Conservation (phyloP, 1,140 invertebrate species). For the Apis dorsata region DNA sequence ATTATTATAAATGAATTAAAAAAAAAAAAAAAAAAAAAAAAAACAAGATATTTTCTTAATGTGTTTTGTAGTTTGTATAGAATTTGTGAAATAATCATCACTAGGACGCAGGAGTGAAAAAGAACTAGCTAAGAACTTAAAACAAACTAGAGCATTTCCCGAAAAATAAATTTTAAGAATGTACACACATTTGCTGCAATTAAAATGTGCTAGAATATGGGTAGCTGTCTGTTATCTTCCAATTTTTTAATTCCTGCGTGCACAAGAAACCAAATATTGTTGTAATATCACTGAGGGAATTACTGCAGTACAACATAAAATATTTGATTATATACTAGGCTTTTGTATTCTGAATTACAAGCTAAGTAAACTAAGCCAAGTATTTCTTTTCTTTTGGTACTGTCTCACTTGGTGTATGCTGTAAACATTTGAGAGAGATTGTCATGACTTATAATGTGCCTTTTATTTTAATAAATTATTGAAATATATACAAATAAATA, state of each 20-base stretch:
- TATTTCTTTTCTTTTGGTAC: constrained; percentile 43
- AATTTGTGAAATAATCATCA: constrained; percentile 37
- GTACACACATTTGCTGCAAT: constrained; percentile 58
- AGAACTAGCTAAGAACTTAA: constrained; percentile 57
- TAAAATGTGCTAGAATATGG: constrained; percentile 54
- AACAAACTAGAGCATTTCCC: constrained; percentile 52
- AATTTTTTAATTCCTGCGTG: constrained; percentile 46
- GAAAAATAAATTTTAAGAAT: constrained; percentile 44
- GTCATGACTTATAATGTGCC: constrained; percentile 33
- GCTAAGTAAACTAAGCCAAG: constrained; percentile 40
- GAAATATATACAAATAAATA: constrained; percentile 22
- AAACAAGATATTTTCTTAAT: constrained; percentile 8
- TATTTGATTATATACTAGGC: constrained; percentile 36
- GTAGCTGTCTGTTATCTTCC: constrained; percentile 48
- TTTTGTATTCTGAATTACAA: constrained; percentile 27
- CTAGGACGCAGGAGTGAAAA: constrained; percentile 56
- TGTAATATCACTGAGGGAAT: constrained; percentile 30
- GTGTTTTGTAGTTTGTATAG: constrained; percentile 24
- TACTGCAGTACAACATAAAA: constrained; percentile 34
- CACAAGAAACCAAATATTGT: constrained; percentile 44
- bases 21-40: background rate
- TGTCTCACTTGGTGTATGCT: constrained; percentile 43
- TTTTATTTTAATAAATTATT: background rate
- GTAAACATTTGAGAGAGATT: constrained; percentile 58
- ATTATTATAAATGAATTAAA: background rate